These are phyloP conservation scores for Ia io DNA, from an alignment of 2,113 vertebrate species.

Conservation along the genomic window DNA sequence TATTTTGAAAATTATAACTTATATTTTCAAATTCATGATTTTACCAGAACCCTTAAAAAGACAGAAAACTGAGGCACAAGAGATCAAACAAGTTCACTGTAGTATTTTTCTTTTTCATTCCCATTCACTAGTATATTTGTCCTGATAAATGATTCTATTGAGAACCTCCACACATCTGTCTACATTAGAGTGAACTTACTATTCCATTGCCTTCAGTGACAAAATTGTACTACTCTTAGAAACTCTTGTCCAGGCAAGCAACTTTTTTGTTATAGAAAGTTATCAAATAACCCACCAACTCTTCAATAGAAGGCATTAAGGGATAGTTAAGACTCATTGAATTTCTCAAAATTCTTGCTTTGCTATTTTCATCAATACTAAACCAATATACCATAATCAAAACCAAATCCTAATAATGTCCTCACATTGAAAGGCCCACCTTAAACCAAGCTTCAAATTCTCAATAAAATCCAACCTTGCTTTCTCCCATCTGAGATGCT, in stretches of 20 bases:
- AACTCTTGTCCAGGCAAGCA: neutral
- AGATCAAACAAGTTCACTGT: neutral
- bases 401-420: neutral
- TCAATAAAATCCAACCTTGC: neutral
- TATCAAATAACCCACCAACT: neutral
- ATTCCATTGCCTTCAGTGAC: neutral
- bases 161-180: neutral
- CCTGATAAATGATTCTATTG: neutral
- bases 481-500: neutral
- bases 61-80: neutral
- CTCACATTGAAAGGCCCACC: neutral
- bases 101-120: neutral
- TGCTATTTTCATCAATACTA: neutral
- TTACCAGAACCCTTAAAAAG: neutral
- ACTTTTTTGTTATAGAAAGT: neutral
- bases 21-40: neutral
- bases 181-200: neutral
- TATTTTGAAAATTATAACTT: neutral
- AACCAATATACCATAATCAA: neutral
- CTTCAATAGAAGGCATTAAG: neutral
- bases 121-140: neutral
- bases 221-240: neutral
- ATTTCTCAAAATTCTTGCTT: neutral
- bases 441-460: neutral
- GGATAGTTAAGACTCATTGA: neutral